Base-by-base conservation (phyloP, 37 sponge, comb jelly and placozoan genomes). In the Sycon ciliatum region DNA sequence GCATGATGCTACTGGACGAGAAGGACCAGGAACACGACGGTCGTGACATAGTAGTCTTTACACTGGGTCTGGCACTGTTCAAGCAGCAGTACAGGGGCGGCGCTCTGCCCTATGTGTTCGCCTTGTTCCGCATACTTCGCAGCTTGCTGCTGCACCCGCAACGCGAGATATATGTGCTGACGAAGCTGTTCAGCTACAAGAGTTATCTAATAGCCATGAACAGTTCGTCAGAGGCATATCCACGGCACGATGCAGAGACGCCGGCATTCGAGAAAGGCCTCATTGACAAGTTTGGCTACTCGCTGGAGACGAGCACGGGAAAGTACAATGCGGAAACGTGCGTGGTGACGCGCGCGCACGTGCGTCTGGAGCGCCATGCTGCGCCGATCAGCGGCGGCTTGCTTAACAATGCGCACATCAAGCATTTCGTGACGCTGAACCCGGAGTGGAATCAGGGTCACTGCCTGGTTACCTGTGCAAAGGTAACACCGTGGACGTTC, bases 171-270 rank as follows among this genome's bases (percentile, higher is more conserved):
- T 88, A 84, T 42, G 23, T 81, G 9, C 35, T 73, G 0, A 64
- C 61, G n/a, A 88, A 88, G 62, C 23, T 64, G 65, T 88, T 83
- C 65, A 88, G 89, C 54, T 88, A 88, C 81, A 83, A 74, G 75
- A 88, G 84, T 67, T 88, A 88, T 49, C 29, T 77, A 23, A 78
- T 62, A 13, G 36, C 73, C 23, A 3, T 2, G 0, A 7, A 73
- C 69, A 66, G 4, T 66, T 31, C 68, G 6, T 38, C 7, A 11
- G 29, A 16, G 6, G 4, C 65, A 42, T 74, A 79, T 16, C 87
- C 83, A 65, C 72, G 80, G 0, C 76, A 79, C 42, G 80, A 86
- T 40, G 54, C 71, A 3, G 55, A 64, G 16, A 82, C 77, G 34
- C 87, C 87, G 28, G 63, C 39, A 1, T 74, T 54, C 5, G 73